Evolutionary conservation across 1,140 invertebrate species (phyloP), one percentile per base, ranked within the genome.

Genomic region (Nephila pilipes): DNA sequence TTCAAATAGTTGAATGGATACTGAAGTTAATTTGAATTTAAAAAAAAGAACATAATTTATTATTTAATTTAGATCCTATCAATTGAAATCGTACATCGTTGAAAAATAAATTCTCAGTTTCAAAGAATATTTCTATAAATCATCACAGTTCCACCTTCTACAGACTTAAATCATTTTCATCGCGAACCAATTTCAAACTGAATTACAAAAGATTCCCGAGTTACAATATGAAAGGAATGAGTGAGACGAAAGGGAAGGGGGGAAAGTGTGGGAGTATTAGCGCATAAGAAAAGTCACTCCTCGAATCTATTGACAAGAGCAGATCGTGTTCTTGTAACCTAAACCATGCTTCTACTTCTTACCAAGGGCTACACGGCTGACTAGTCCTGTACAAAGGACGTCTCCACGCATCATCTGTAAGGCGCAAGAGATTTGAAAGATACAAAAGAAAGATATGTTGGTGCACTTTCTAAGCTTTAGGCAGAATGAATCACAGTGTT

Each of bases 261-360:
- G 85, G 65, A 69, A 38, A 22, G 18, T 32, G 85, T 54, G 22
- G 80, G 25, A 55, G 46, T 54, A 81, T 81, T 54, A 54, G 12
- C 38, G 20, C 85, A 60, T 38, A 87, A 87, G 85, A 88, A 88
- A 88, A 88, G 63, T 88, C 85, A 88, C 29, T 36, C 55, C 20
- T 8, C 22, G 80, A 46, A 46, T 81, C 80, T 58, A 38, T 36
- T 85, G 83, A 85, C 57, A 60, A n/a, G 38, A 81, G 80, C 20
- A 20, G 20, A 38, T 12, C 36, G n/a, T 22, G 80, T 32, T 75
- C 69, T 32, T 75, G 69, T 29, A 75, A 75, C 25, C 32, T 36
- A 16, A 36, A 12, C 80, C 69, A 75, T 14, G 69, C 46, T 46
- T 46, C 46, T 46, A 46, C 38, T 46, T 80, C 32, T 80, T 80